Evolutionary conservation across 2,113 vertebrate genomes (phyloP), one percentile per base, ranked within the genome.

Genomic region (Puma concolor): DNA sequence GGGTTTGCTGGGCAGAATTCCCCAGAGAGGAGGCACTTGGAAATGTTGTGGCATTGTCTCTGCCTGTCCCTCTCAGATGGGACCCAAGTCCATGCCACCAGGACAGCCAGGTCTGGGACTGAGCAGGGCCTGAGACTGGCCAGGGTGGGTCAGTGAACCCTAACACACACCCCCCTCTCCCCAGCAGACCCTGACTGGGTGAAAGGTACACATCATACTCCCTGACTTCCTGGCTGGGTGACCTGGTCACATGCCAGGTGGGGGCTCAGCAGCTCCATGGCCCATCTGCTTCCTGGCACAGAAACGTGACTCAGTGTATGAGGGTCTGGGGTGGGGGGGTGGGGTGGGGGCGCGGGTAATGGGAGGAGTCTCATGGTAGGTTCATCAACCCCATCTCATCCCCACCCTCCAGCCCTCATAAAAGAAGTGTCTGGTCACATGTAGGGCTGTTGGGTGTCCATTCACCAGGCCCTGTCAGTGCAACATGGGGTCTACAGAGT

Each of bases 151-250:
- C 64, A 44, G 33, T 41, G 6, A 4, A 16, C 67, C 16, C 27
- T 25, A 52, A 11, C 8, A 23, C 6, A 12, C 41, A 38, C 0
- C 0, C 33, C 7, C 0, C 25, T 33, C 48, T 31, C 29, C 29
- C 17, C 13, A 72, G 60, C 44, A 74, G 57, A 27, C 14, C 57
- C 60, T 82, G 76, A 74, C 31, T 25, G 27, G 67, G 41, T 81
- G 12, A 54, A 36, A 11, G 94, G 16, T 69, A 8, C 33, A 60
- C 23, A n/a, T 41, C 7, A 31, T 16, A 4, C 36, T 36, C 31
- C 87, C n/a, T 8, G 41, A 31, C 79, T 57, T 71, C 64, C 54
- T 41, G 79, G 72, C 77, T 50, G 14, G 33, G 52, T 38, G 36
- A 52, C 29, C 25, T 74, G 2, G 11, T 50, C 48, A n/a, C 8